Base-by-base conservation (phyloP, 1,140 invertebrate species). In the Halictus rubicundus region DNA sequence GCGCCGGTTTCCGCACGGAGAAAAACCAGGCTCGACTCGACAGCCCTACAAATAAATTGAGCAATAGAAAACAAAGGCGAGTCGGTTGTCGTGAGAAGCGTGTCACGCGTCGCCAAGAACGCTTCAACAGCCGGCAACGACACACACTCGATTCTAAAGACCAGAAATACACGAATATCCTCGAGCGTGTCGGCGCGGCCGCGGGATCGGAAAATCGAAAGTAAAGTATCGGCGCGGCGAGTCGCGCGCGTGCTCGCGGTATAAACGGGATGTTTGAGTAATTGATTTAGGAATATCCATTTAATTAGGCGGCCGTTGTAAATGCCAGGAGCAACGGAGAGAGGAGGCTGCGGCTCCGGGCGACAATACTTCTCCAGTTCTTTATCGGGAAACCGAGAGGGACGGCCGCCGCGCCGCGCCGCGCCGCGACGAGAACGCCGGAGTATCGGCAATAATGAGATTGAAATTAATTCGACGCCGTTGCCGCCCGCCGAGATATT, bases 381-480 rank as follows among this genome's bases (percentile, higher is more conserved):
- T 83, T 81, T 80, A 86, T 83, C 74, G 78, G 70, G 72, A 87
- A 84, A 83, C 73, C 46, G 84, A 79, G 75, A 65, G 37, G 80
- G 77, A 81, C 54, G 65, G 70, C 64, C 66, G 71, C n/a, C n/a
- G n/a, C n/a, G n/a, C n/a, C n/a, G n/a, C n/a, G n/a, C n/a, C n/a
- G n/a, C n/a, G n/a, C n/a, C 65, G 77, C 42, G 75, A 16, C 49
- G 49, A 7, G 74, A 59, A 57, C 63, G 49, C 19, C 32, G 63
- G 57, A 82, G 85, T 87, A 88, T 87, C 81, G 83, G 63, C 79
- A 81, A 81, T 88, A 87, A 87, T 88, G 86, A 88, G 87, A 88
- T 87, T 88, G 81, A 88, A 87, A 88, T 88, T 87, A 85, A 87
- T 88, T 87, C 83, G 83, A 83, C 80, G 73, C 80, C 82, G 78